These are phyloP conservation scores for Nemotelus nigrinus DNA, from an alignment of 2,888 invertebrate genomes.

Conservation along the genomic window DNA sequence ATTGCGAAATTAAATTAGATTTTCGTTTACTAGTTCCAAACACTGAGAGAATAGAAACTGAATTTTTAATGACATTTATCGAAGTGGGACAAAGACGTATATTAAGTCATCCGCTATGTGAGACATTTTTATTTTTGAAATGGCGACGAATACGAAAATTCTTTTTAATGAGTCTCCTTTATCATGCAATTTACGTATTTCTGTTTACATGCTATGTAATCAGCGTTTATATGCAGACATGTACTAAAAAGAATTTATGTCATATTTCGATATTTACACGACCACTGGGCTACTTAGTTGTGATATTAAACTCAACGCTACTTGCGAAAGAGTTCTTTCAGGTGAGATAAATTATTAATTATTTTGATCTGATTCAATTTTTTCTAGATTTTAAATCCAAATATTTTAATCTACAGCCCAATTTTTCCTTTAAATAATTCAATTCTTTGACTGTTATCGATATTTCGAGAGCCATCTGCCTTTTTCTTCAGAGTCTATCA, in stretches of 20 bases:
- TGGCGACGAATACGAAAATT: slow-evolving; percentile 85
- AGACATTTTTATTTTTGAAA: slow-evolving; percentile 84
- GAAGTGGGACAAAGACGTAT: slow-evolving; percentile 84
- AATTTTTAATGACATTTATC: slow-evolving; percentile 75
- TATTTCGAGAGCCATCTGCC: too few species aligned
- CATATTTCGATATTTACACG: slow-evolving; percentile 58
- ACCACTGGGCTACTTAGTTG: slow-evolving; percentile 69
- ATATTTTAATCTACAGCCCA: too few species aligned
- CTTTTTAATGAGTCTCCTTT: slow-evolving; percentile 80
- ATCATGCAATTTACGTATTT: slow-evolving; percentile 79
- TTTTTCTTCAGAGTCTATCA: too few species aligned
- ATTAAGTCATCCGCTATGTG: slow-evolving; percentile 84
- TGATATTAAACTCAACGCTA: slow-evolving; percentile 72
- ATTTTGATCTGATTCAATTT: neutral
- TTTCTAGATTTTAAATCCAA: neutral
- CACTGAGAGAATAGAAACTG: slow-evolving; percentile 74
- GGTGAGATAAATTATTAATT: slow-evolving; percentile 49
- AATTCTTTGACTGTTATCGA: too few species aligned
- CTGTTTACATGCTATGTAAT: slow-evolving; percentile 79
- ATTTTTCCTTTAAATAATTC: too few species aligned
- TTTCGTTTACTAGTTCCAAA: slow-evolving; percentile 72
- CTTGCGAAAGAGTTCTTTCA: slow-evolving; percentile 75
- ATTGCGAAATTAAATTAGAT: slow-evolving; percentile 81
- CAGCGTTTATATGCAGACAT: slow-evolving; percentile 66
- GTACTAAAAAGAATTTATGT: slow-evolving; percentile 56